Evolutionary conservation across 2,797 vertebrate genomes (phyloP).

Genomic region (Nyctalus aviator): DNA sequence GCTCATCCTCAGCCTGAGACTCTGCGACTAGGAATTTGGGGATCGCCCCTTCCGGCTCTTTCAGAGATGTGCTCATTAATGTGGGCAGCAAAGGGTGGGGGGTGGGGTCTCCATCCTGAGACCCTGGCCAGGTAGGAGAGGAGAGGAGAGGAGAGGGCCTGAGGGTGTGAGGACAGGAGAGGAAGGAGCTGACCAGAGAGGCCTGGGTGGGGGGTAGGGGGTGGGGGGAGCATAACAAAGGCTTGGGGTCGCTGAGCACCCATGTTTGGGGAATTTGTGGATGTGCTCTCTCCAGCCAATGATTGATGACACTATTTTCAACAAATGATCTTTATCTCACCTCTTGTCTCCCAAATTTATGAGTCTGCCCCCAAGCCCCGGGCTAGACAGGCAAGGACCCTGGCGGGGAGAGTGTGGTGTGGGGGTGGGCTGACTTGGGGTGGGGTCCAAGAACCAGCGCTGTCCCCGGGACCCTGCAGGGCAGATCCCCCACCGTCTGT

Average conservation of each 20-base stretch:
- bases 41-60: conserved; percentile 73
- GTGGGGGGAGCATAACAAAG: background rate
- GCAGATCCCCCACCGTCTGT: background rate
- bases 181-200: background rate
- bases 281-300: conserved; percentile 55
- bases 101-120: background rate
- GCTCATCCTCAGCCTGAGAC: conserved; percentile 73
- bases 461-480: background rate
- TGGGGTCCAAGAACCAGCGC: background rate
- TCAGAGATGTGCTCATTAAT: conserved; percentile 73
- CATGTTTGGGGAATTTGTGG: conserved; percentile 62
- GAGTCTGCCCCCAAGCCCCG: conserved; percentile 66
- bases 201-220: background rate
- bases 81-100: background rate
- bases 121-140: background rate
- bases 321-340: conserved; percentile 82
- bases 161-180: background rate
- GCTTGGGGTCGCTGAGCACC: background rate
- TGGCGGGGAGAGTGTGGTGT: background rate
- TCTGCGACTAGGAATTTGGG: conserved; percentile 73
- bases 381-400: conserved; percentile 38
- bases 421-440: background rate
- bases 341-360: conserved; percentile 81
- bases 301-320: conserved; percentile 78
- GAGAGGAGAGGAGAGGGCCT: background rate